Conservation (phyloP, 2,888 invertebrate genomes). For the Chrysina gloriosa region DNA sequence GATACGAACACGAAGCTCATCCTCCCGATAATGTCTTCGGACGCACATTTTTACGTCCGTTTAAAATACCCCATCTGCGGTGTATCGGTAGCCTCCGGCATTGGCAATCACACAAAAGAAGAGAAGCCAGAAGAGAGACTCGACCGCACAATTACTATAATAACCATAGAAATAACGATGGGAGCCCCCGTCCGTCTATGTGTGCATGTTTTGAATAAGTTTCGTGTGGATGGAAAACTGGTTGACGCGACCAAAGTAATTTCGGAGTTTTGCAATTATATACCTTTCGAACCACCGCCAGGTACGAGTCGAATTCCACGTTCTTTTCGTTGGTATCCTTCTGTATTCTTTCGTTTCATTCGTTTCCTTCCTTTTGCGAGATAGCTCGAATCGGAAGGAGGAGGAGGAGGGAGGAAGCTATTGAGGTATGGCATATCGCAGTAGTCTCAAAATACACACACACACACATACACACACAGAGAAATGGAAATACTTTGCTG, state of each 20-base stretch:
- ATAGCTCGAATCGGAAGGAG: background rate
- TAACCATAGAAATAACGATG: background rate
- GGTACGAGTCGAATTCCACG: constrained; percentile 29
- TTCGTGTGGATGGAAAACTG: constrained; percentile 36
- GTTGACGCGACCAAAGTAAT: constrained; percentile 42
- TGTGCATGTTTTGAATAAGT: constrained; percentile 38
- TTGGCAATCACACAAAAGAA: constrained; percentile 21
- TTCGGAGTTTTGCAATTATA: constrained; percentile 36
- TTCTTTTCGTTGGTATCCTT: background rate
- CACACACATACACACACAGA: too few species aligned
- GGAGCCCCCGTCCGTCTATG: background rate
- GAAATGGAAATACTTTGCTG: too few species aligned
- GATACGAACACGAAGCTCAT: background rate
- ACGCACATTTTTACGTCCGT: background rate
- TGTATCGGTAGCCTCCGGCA: constrained; percentile 19
- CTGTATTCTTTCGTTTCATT: background rate
- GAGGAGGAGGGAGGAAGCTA: background rate
- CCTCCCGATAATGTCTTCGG: background rate
- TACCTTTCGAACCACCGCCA: constrained; percentile 24
- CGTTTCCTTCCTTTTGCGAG: too few species aligned
- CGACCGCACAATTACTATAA: constrained; percentile 25
- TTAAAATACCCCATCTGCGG: constrained; percentile 6
- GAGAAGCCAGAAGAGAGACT: constrained; percentile 12
- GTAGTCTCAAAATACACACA: too few species aligned
- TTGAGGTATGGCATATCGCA: too few species aligned